A percentile compares a stretch with the other conserved stretches of the same genome.
Evolutionary conservation across 2,797 vertebrate species (phyloP).

Genomic region (Brachyrhaphis roseni): DNA sequence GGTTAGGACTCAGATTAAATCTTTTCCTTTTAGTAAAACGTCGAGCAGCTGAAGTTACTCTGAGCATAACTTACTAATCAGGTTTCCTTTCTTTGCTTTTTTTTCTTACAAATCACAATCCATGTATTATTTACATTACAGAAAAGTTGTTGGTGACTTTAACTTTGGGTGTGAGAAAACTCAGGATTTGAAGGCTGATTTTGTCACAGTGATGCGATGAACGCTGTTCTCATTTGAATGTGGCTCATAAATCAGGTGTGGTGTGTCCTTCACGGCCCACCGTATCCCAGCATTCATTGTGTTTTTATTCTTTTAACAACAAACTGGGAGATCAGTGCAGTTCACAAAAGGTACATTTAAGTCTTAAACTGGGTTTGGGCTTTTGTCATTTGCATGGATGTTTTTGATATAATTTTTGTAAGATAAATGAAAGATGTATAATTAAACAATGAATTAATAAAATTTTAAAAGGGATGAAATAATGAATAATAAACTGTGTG

Average conservation of each 20-base stretch:
- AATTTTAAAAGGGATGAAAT: too few species aligned
- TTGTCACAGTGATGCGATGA: not conserved
- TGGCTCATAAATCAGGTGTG: not conserved
- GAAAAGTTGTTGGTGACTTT: not conserved
- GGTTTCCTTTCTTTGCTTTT: not conserved
- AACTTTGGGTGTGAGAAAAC: not conserved
- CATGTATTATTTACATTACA: not conserved
- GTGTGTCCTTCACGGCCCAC: not conserved
- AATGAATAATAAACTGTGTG: too few species aligned
- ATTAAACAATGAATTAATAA: too few species aligned
- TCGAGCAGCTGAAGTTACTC: not conserved
- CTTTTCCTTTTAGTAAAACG: not conserved
- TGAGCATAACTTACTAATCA: not conserved
- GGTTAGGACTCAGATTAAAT: not conserved
- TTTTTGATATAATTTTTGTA: too few species aligned
- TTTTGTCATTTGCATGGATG: too few species aligned
- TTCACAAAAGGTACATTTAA: too few species aligned
- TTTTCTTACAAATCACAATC: not conserved
- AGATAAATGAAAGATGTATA: too few species aligned
- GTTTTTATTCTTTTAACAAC: not conserved
- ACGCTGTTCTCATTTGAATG: not conserved
- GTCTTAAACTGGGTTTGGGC: too few species aligned
- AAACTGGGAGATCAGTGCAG: too few species aligned
- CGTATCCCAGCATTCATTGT: not conserved
- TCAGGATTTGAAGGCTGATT: not conserved